Percentiles rank a stretch among this genome's conserved stretches.
Conservation (phyloP, 2,888 invertebrate genomes). For the Ceramica pisi region DNA sequence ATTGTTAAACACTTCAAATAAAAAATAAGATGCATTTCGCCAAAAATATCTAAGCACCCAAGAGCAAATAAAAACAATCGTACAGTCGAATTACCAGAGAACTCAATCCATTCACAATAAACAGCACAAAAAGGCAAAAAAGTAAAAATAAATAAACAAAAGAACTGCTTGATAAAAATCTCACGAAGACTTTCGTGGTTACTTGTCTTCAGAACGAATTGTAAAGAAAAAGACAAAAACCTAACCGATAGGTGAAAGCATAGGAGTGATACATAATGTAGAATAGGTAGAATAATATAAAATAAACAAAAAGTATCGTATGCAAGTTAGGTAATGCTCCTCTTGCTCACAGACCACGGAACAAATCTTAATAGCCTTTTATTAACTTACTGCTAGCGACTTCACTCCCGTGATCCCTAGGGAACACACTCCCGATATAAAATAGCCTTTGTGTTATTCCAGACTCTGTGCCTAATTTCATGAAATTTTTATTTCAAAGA, state of each 20-base stretch:
- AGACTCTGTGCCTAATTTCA: no score
- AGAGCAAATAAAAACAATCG: background rate
- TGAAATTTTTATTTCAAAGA: no score
- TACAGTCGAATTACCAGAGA: slow-evolving; percentile 4
- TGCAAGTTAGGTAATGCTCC: slow-evolving; percentile 53
- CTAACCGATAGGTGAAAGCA: slow-evolving; percentile 28
- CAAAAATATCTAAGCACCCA: background rate
- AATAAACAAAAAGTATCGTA: slow-evolving; percentile 39
- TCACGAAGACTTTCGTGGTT: slow-evolving; percentile 20
- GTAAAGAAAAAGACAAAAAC: slow-evolving; percentile 10
- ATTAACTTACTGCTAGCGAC: no score
- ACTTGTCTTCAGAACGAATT: slow-evolving; percentile 8
- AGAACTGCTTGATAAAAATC: slow-evolving; percentile 27
- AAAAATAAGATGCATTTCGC: no score
- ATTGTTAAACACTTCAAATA: no score
- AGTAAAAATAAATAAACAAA: slow-evolving; percentile 14
- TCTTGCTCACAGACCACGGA: slow-evolving; percentile 26
- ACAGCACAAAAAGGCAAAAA: background rate
- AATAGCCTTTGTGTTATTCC: no score
- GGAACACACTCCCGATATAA: no score
- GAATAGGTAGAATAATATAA: slow-evolving; percentile 15
- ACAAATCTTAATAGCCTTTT: no score
- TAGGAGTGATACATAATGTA: slow-evolving; percentile 9
- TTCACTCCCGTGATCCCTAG: no score
- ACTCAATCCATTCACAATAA: slow-evolving; percentile 18